These are phyloP conservation scores for Apocrypta bakeri DNA, from an alignment of 1,140 invertebrate genomes.

Conservation along the genomic window DNA sequence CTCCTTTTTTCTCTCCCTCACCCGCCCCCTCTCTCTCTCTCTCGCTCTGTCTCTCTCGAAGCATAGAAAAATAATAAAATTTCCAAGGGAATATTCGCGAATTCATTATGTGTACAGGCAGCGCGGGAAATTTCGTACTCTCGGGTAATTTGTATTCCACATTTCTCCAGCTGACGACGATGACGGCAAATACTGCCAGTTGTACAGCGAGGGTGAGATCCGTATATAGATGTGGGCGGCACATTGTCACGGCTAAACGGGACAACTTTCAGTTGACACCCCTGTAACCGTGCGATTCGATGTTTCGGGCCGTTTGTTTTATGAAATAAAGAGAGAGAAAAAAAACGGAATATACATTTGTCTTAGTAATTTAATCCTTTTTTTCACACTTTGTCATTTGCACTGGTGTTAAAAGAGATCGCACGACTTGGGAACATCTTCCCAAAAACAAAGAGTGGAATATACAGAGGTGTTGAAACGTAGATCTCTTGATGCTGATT, in stretches of 20 bases:
- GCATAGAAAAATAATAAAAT: conserved; percentile 18
- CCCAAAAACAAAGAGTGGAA: background rate
- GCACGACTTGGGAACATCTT: background rate
- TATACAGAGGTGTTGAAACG: conserved; percentile 34
- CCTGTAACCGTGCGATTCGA: background rate
- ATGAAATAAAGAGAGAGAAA: too few species aligned
- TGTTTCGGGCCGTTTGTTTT: too few species aligned
- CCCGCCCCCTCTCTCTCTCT: background rate
- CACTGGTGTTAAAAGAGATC: too few species aligned
- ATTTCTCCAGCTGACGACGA: conserved; percentile 67
- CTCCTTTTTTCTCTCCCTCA: too few species aligned
- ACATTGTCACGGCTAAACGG: conserved; percentile 11
- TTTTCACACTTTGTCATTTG: too few species aligned
- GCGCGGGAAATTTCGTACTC: conserved; percentile 52
- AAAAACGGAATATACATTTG: too few species aligned
- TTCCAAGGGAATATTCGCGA: conserved; percentile 62
- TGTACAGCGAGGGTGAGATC: conserved; percentile 31
- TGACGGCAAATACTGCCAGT: conserved; percentile 61
- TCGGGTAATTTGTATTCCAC: conserved; percentile 71
- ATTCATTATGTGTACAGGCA: conserved; percentile 60
- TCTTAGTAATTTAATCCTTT: too few species aligned
- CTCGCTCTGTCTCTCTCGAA: too few species aligned
- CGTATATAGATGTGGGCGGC: conserved; percentile 7
- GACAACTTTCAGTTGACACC: background rate
- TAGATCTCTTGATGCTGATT: conserved; percentile 67